These are phyloP conservation scores for Nomada hirtipes DNA, from an alignment of 2,888 invertebrate genomes.

Conservation along the genomic window DNA sequence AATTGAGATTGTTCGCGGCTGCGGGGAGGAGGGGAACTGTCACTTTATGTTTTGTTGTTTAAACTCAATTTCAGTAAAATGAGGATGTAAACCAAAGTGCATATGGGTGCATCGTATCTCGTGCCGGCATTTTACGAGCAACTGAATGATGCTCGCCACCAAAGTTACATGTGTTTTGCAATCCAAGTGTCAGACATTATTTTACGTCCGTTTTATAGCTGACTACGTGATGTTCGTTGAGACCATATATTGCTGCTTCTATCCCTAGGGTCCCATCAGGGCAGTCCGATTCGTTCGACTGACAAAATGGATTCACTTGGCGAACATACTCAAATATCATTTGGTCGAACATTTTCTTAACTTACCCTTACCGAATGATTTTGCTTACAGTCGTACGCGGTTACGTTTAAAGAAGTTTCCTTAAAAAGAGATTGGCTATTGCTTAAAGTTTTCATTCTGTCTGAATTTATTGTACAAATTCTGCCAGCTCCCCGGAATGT, in stretches of 20 bases:
- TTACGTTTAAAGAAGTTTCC: too few species aligned
- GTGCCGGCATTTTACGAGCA: conserved; percentile 63
- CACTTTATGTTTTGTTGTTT: conserved; percentile 32
- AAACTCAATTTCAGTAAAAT: conserved; percentile 64
- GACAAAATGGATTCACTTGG: conserved; percentile 2
- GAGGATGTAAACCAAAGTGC: conserved; percentile 57
- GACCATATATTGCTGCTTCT: conserved; percentile 33
- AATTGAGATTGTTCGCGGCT: too few species aligned
- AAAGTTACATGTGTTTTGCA: conserved; percentile 62
- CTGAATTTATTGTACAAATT: too few species aligned
- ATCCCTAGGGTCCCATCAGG: conserved; percentile 23
- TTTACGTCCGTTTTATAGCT: conserved; percentile 49
- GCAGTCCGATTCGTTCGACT: conserved; percentile 8
- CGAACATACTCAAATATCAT: not conserved
- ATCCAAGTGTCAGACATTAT: conserved; percentile 57
- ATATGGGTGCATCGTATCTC: conserved; percentile 33
- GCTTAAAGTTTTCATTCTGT: too few species aligned
- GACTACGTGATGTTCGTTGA: conserved; percentile 15
- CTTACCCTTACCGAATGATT: too few species aligned
- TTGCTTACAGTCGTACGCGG: not conserved
- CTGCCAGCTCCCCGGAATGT: not conserved
- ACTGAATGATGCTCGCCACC: conserved; percentile 59
- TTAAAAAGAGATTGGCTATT: too few species aligned
- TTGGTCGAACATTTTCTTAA: not conserved
- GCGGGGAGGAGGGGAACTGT: not conserved